These are phyloP conservation scores for Dromiciops gliroides DNA, from an alignment of 2,113 vertebrate species.

Conservation along the genomic window DNA sequence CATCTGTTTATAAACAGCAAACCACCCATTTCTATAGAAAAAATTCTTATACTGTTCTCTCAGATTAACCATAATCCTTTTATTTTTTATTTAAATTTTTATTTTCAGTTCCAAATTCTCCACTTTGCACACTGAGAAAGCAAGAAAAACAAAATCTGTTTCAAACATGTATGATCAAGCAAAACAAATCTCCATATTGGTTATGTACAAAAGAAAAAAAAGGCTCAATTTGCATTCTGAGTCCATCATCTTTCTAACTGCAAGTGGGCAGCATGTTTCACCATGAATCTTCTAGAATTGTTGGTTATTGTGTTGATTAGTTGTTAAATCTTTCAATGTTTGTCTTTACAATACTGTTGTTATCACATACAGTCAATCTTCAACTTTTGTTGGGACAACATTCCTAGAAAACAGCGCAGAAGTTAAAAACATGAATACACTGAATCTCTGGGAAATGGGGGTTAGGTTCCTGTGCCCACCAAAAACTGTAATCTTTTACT, in stretches of 20 bases:
- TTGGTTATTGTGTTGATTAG: not conserved
- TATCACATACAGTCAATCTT: not conserved
- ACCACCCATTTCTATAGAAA: not conserved
- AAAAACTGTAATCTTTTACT: not conserved
- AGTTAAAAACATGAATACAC: not conserved
- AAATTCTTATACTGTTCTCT: not conserved
- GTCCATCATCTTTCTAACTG: not conserved
- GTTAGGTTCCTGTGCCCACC: not conserved
- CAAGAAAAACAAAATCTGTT: not conserved
- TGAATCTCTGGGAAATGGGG: not conserved
- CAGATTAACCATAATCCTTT: not conserved
- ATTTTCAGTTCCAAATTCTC: not conserved
- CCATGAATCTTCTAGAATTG: not conserved
- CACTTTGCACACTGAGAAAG: not conserved
- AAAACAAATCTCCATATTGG: not conserved
- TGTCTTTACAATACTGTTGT: not conserved
- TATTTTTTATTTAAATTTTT: not conserved
- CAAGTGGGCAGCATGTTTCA: not conserved
- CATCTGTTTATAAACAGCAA: not conserved
- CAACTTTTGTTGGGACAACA: not conserved
- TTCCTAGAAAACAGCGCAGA: not conserved
- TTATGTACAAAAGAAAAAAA: not conserved
- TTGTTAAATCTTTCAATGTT: not conserved
- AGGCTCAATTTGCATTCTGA: not conserved
- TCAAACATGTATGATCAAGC: not conserved